A percentile compares a stretch with the other conserved stretches of the same genome.
Evolutionary conservation across 2,888 invertebrate species (phyloP).

Genomic region (Rhagonycha lutea): DNA sequence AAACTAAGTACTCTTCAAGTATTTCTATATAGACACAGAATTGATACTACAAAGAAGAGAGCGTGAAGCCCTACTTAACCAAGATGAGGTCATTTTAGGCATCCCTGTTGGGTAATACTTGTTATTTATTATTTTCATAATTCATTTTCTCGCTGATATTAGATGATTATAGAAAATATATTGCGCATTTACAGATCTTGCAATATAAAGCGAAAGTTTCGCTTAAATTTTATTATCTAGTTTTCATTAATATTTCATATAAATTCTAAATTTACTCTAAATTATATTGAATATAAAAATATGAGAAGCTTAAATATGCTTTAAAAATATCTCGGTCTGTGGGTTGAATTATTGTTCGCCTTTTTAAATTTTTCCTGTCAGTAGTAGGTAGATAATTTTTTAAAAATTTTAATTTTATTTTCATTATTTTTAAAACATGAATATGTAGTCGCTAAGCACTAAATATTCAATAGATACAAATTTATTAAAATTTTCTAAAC

Average conservation of each 20-base stretch:
- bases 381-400: no score
- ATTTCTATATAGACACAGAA: background rate
- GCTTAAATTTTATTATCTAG: background rate
- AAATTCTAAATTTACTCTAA: background rate
- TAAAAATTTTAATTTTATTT: background rate
- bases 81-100: constrained; percentile 23
- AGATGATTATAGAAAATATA: constrained; percentile 12
- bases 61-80: constrained; percentile 16
- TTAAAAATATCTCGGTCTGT: background rate
- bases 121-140: constrained; percentile 26
- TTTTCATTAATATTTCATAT: background rate
- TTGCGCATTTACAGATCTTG: background rate
- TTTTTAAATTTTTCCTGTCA: background rate
- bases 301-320: background rate
- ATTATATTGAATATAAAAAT: background rate
- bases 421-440: background rate
- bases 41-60: constrained; percentile 12
- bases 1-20: constrained; percentile 1
- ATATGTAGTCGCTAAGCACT: background rate
- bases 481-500: background rate
- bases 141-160: constrained; percentile 14
- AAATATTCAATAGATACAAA: background rate
- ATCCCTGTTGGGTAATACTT: constrained; percentile 22
- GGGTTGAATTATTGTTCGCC: background rate
- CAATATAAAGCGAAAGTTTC: constrained; percentile 1